phyloP scores from a whole-genome alignment of 2,797 vertebrate genomes.

The Okamejei kenojei region DNA sequence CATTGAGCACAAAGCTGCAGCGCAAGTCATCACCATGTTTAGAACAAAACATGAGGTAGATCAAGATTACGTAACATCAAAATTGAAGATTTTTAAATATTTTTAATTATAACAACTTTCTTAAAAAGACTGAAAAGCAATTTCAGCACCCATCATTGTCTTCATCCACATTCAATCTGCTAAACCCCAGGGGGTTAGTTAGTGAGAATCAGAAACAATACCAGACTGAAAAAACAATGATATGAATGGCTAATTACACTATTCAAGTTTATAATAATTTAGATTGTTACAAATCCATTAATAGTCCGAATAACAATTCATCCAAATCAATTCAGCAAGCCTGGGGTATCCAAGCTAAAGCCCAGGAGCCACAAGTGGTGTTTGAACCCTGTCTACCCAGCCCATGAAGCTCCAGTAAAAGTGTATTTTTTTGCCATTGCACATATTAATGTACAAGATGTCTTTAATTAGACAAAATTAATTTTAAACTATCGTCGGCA shows the following conservation, averaged over 20 bases:
- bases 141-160: not conserved
- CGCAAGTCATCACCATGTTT: not conserved
- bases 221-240: conserved; percentile 15
- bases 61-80: not conserved
- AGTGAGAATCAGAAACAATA: conserved; percentile 6
- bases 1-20: not conserved
- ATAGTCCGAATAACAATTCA: conserved; percentile 14
- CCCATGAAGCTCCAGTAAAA: conserved; percentile 20
- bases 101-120: not conserved
- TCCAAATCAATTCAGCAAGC: conserved; percentile 17
- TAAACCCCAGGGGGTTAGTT: not conserved
- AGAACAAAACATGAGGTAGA: not conserved
- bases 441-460: conserved; percentile 29
- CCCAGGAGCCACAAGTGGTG: not conserved
- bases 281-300: conserved; percentile 31
- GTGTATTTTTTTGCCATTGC: conserved; percentile 26
- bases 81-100: not conserved
- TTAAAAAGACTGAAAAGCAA: not conserved
- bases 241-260: conserved; percentile 16
- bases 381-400: conserved; percentile 7
- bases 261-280: conserved; percentile 30
- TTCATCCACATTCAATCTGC: not conserved
- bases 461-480: conserved; percentile 33
- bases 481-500: conserved; percentile 25
- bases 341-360: not conserved